A percentile compares a stretch with the other conserved stretches of the same genome.
phyloP scores from a whole-genome alignment of 2,113 vertebrate species.

The Tachycineta bicolor region DNA sequence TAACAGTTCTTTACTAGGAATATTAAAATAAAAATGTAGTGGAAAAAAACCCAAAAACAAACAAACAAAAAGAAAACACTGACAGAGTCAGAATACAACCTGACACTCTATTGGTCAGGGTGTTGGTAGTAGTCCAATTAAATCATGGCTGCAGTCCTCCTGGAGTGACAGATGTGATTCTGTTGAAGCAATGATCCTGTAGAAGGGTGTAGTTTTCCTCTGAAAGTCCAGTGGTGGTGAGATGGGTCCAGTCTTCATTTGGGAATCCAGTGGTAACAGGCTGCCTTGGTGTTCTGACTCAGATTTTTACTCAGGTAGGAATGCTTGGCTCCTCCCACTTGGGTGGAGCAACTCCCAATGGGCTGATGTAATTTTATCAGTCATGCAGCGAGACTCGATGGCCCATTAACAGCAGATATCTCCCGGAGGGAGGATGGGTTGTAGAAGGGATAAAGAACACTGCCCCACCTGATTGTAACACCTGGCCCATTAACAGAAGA shows the following conservation, averaged over 20 bases:
- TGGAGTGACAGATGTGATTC: background rate
- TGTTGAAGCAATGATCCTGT: background rate
- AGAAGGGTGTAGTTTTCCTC: background rate
- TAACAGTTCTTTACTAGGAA: background rate
- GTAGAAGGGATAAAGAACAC: background rate
- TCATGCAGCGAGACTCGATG: background rate
- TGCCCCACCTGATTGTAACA: background rate
- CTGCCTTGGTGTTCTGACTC: background rate
- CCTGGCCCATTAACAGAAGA: background rate
- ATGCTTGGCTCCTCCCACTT: background rate
- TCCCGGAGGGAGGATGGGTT: background rate
- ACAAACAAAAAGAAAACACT: background rate
- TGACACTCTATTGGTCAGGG: background rate
- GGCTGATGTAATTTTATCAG: background rate
- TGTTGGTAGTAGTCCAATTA: background rate
- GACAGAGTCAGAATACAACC: background rate
- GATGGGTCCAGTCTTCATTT: background rate
- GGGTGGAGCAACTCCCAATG: background rate
- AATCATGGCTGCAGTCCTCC: background rate
- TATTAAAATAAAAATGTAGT: background rate
- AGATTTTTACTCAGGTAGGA: background rate
- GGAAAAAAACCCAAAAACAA: background rate
- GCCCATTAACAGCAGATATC: background rate
- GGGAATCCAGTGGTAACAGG: background rate
- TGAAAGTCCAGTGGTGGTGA: background rate